Evolutionary conservation across 2,797 vertebrate genomes (phyloP).

Genomic region (Xenops minutus): DNA sequence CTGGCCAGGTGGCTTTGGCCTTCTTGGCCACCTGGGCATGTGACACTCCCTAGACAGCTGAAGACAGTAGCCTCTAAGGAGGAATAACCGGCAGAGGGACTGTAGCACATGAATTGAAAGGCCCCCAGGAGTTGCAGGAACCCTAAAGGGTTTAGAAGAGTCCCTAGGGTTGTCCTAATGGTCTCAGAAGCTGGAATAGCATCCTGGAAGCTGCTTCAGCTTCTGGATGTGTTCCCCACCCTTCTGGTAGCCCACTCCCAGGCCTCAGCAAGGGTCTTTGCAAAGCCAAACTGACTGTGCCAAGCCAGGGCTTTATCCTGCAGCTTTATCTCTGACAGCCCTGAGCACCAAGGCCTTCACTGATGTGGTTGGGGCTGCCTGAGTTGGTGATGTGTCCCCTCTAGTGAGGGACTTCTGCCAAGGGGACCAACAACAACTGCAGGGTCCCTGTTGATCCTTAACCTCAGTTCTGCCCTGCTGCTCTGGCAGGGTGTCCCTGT

Average conservation of each 20-base stretch:
- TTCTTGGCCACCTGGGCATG: background rate
- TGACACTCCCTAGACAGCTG: background rate
- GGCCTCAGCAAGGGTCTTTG: background rate
- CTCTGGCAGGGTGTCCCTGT: background rate
- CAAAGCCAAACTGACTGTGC: background rate
- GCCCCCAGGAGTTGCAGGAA: background rate
- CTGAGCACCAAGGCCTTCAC: background rate
- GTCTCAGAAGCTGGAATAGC: background rate
- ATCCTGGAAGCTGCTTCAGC: background rate
- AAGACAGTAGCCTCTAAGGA: background rate
- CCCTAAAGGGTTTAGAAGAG: background rate
- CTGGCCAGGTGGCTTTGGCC: background rate
- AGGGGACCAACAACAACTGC: background rate
- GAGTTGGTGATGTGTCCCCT: background rate
- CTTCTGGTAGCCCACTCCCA: background rate
- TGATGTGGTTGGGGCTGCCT: fast-evolving
- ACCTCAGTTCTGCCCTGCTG: background rate
- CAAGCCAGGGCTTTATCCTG: background rate
- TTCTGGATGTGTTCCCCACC: background rate
- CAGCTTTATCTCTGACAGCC: background rate
- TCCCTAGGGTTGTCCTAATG: background rate
- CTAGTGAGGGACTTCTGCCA: background rate
- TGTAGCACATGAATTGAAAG: background rate
- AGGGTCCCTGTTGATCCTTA: background rate
- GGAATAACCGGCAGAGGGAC: background rate